These are phyloP conservation scores for Turdus rufiventris DNA, from an alignment of 2,113 vertebrate genomes.

Conservation along the genomic window DNA sequence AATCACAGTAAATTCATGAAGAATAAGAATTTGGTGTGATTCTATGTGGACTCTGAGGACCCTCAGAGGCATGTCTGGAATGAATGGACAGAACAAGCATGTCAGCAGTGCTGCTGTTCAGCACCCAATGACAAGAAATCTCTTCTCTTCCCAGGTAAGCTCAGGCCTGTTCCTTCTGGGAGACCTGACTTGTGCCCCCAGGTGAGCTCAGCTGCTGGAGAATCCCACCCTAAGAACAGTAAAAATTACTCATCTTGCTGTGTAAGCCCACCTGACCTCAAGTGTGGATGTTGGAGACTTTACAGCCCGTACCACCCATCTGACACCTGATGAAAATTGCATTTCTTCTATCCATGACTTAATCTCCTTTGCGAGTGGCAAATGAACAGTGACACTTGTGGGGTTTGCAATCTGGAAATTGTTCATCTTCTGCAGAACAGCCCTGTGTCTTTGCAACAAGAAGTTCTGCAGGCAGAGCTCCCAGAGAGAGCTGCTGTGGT, in stretches of 20 bases:
- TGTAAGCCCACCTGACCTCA: neutral
- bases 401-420: neutral
- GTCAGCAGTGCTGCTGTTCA: neutral
- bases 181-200: fast-evolving
- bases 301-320: neutral
- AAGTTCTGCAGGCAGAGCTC: neutral
- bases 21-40: neutral
- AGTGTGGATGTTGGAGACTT: neutral
- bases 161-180: neutral
- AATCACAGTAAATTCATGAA: neutral
- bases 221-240: neutral
- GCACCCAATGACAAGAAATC: neutral
- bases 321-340: neutral
- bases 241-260: neutral
- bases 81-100: neutral
- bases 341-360: neutral
- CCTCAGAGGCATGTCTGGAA: neutral
- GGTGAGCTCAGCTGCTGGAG: neutral
- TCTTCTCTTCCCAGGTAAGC: neutral
- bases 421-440: neutral
- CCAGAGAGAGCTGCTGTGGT: neutral
- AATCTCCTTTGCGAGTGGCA: neutral
- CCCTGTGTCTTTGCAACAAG: neutral
- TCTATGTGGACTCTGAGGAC: neutral
- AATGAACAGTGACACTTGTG: neutral